Percentiles rank a stretch among this genome's conserved stretches.
Evolutionary conservation across 2,888 invertebrate genomes (phyloP).

Genomic region (Galerucella pusilla): DNA sequence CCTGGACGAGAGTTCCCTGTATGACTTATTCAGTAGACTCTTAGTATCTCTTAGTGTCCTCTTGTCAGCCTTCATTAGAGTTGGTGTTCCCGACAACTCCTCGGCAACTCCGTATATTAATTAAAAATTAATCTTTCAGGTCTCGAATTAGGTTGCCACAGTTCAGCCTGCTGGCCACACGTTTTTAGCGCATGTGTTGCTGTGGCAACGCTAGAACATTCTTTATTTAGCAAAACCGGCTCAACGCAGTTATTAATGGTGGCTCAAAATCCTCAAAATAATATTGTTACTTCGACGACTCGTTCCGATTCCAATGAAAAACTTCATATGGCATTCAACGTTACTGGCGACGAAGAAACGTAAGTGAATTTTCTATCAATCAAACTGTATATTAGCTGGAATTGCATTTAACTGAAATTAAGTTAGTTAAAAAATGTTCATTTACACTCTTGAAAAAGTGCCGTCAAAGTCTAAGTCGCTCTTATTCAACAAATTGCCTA

Average conservation of each 20-base stretch:
- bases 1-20: too few species aligned
- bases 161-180: constrained; percentile 95
- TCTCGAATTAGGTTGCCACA: constrained; percentile 91
- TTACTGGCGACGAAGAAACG: constrained; percentile 81
- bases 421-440: too few species aligned
- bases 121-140: constrained; percentile 64
- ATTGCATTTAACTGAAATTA: too few species aligned
- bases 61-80: too few species aligned
- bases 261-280: constrained; percentile 74
- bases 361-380: constrained; percentile 60
- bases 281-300: constrained; percentile 71
- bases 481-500: too few species aligned
- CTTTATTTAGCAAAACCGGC: constrained; percentile 86
- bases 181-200: constrained; percentile 94
- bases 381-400: background rate
- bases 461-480: too few species aligned
- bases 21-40: too few species aligned
- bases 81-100: too few species aligned
- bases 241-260: constrained; percentile 74
- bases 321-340: constrained; percentile 70
- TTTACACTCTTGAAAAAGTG: too few species aligned
- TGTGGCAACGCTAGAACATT: constrained; percentile 91
- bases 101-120: background rate
- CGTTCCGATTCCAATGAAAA: constrained; percentile 69
- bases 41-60: too few species aligned